Evolutionary conservation across 2,113 vertebrate genomes (phyloP), one percentile per base, ranked within the genome.

Genomic region (Brienomyrus longianalis): DNA sequence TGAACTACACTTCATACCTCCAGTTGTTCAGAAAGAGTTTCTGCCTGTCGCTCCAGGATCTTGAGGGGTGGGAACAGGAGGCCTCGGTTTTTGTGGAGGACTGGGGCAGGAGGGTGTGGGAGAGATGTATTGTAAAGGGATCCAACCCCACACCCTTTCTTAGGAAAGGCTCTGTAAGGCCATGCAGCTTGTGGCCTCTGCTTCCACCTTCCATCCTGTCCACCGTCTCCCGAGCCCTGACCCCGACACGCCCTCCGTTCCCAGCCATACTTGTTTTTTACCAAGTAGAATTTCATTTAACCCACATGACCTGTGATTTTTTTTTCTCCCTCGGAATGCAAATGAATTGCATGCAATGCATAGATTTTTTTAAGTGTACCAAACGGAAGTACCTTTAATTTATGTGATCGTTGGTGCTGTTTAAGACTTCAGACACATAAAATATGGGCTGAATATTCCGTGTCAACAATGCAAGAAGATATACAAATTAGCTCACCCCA

Each of bases 91-190:
- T 93, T 95, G 95, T 96, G 95, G 93, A 95, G 93, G 95, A 96
- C 94, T 96, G 96, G 95, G 95, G 95, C 92, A 94, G 93, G 93
- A 94, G 95, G 94, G 95, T 96, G 90, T 96, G 96, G 96, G 94
- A 96, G 92, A 93, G 93, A 86, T 95, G 95, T 89, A 96, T 96
- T 95, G 92, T 95, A 94, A 96, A 96, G 94, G 95, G 91, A 93
- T 95, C 95, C 96, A 95, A 96, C 93, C 96, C 95, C 92, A 95
- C 95, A 94, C 93, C 92, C 94, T 93, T 95, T 94, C 93, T 94
- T 93, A 96, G 86, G 92, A 96, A 95, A 95, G 95, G 95, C 95
- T 95, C 93, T 66, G 95, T 96, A 96, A 96, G 95, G 91, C 92
- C 90, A 59, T 90, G 77, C 86, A 59, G 66, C 23, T 23, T 91